Base-by-base conservation (phyloP, 2,797 vertebrate species). In the Microchirus variegatus region DNA sequence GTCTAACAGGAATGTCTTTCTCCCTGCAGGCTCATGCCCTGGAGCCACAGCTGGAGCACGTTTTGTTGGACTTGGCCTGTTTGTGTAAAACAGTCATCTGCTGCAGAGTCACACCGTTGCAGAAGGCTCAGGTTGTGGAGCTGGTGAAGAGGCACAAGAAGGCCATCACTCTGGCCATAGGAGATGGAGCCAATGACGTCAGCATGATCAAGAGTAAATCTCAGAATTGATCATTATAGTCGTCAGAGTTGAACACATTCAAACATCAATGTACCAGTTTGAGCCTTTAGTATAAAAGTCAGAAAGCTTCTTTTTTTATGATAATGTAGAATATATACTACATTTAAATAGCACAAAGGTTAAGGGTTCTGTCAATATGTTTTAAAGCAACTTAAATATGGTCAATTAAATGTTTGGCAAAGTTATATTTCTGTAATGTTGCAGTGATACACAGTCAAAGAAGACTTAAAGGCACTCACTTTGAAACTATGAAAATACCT, bases 181-280 rank as follows among this genome's bases (percentile, higher is more conserved):
- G 93, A 9, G 93, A 95, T 11, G 93, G 94, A 84, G 92, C 94
- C 80, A 96, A 95, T 73, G 95, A 95, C 26, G 93, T 96, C 91
- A 93, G 93, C 83, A 94, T 95, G 92, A 96, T 95, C 73, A 95
- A 95, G 88, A 94, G 91, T 95, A 92, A 93, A 88, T 43, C 35
- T 35, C 1, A 15, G 38, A 19, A 46, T 54, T 4, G 3, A 40
- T 22, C 16, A 9, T 53, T 14, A 42, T 11, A 15, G 19, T 26
- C 14, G 8, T 22, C 26, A 42, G 42, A 14, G n/a, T 18, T 5
- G 55, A 41, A 55, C 19, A 48, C 36, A 31, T 1, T 13, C 9
- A 13, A 31, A 31, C 5, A 31, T 31, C 31, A 6, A 8, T 31
- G 3, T 6, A 31, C 31, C 31, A 31, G 31, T 31, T 1, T 31